Evolutionary conservation across 2,888 invertebrate genomes (phyloP).

Genomic region (Synergus itoensis): DNA sequence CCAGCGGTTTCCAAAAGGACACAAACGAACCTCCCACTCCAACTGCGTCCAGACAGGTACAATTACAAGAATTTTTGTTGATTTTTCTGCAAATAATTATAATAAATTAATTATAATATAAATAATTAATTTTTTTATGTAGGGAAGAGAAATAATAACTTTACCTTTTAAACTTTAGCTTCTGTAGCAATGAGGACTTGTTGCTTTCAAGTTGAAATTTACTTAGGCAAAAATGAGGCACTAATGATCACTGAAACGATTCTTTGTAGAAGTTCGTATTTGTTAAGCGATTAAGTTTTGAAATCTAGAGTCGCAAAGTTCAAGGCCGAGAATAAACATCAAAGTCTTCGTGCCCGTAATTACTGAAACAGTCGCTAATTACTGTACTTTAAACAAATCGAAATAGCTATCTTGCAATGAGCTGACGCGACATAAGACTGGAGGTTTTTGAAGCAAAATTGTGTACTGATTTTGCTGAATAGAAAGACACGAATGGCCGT

Average conservation of each 20-base stretch:
- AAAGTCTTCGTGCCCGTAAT: conserved; percentile 2
- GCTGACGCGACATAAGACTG: conserved; percentile 16
- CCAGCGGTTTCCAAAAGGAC: conserved; percentile 59
- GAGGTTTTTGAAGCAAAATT: not conserved
- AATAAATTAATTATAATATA: too few species aligned
- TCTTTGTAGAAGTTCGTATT: not conserved
- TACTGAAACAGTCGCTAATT: not conserved
- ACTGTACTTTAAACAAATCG: not conserved
- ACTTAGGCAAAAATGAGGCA: not conserved
- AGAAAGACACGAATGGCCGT: conserved; percentile 26
- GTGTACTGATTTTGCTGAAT: conserved; percentile 14
- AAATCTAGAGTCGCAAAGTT: not conserved
- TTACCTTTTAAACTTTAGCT: not conserved
- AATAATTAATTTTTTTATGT: too few species aligned
- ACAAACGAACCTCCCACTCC: conserved; percentile 71
- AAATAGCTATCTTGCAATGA: not conserved
- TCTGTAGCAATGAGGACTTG: not conserved
- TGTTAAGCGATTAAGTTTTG: not conserved
- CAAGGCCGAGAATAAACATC: not conserved
- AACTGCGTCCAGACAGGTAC: conserved; percentile 74
- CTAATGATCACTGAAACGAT: not conserved
- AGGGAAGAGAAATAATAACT: not conserved
- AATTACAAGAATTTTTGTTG: not conserved
- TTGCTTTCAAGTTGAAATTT: not conserved
- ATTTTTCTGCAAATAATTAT: not conserved